Evolutionary conservation across 2,113 vertebrate species (phyloP).

Genomic region (Coracopsis vasa): DNA sequence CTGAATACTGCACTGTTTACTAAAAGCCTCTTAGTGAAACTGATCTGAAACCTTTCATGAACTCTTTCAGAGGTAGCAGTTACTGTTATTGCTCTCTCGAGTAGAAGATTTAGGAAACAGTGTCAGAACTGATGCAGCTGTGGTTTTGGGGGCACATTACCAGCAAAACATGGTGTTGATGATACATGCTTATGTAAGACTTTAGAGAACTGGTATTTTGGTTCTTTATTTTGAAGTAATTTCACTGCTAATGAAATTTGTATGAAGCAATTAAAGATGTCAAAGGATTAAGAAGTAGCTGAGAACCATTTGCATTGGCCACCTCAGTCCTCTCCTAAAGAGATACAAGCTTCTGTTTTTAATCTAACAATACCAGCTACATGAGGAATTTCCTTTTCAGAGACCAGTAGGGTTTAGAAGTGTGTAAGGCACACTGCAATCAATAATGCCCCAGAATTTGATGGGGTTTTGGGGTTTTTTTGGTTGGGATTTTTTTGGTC

Average conservation of each 20-base stretch:
- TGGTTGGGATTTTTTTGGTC: background rate
- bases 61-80: background rate
- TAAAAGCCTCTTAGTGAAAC: background rate
- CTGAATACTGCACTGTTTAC: background rate
- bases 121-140: background rate
- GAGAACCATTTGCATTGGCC: background rate
- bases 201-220: background rate
- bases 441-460: constrained; percentile 53
- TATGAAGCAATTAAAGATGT: background rate
- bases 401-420: background rate
- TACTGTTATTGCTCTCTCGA: background rate
- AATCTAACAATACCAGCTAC: background rate
- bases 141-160: accelerated
- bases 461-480: background rate
- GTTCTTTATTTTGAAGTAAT: background rate
- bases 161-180: background rate
- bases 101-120: background rate
- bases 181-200: background rate
- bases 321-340: background rate
- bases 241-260: background rate
- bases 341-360: background rate
- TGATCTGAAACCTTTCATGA: background rate
- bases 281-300: background rate
- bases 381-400: constrained; percentile 39
- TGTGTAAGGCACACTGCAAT: background rate